Evolutionary conservation across 1,140 invertebrate species (phyloP), one percentile per base, ranked within the genome.

Genomic region (Oncopeltus fasciatus): DNA sequence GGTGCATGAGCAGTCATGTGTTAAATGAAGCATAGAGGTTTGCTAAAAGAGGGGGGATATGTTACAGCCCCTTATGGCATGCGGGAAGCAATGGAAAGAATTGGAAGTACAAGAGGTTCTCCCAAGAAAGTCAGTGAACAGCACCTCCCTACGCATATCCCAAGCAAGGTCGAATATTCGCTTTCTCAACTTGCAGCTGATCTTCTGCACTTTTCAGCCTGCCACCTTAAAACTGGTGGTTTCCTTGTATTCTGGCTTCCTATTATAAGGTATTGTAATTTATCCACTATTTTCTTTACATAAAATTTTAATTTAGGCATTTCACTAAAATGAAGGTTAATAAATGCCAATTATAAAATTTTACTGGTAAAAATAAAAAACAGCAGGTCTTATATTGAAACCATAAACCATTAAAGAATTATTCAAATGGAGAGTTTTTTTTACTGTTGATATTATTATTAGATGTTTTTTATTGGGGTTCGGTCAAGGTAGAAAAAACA

Each of bases 231-330:
- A 67, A 61, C 90, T 2, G 80, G 83, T 29, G 86, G 91, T 0
- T 75, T 88, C 67, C 74, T 97, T 16, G 91, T 95, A 0, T 94
- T 85, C 75, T 97, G 93, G 93, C 82, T 94, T 69, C 95, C 95
- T 57, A 77, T 94, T 58, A 86, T 86, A 64, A 82, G 85, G 86
- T 63, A 43, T 24, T 4, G 28, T 16, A 60, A 11, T 26, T 8
- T 61, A 28, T 33, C 9, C 8, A 49, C 14, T n/a, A 53, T 20
- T 14, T 53, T n/a, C n/a, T n/a, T n/a, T n/a, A n/a, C n/a, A n/a
- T n/a, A n/a, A n/a, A n/a, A n/a, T n/a, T n/a, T n/a, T n/a, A 44
- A 44, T 44, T 16, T 44, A 3, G 43, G 14, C 18, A 44, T 2
- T 16, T 2, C 14, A 44, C 2, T 44, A 12, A 44, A 44, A 46